A percentile compares a stretch with the other conserved stretches of the same genome.
Conservation (phyloP, 2,113 vertebrate genomes). For the Kryptolebias marmoratus region DNA sequence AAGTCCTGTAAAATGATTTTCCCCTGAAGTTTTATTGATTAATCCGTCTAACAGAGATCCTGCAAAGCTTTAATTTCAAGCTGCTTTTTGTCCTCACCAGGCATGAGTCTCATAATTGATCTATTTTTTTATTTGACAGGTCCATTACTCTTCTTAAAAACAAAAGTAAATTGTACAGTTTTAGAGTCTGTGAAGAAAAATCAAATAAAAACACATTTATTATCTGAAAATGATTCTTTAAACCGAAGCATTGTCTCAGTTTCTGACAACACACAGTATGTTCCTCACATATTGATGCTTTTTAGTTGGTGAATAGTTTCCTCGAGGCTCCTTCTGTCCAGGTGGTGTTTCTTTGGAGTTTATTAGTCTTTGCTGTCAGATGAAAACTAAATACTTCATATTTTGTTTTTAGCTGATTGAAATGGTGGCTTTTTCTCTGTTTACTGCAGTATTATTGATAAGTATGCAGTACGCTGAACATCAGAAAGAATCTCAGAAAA, state of each 20-base stretch:
- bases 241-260: background rate
- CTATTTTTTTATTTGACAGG: background rate
- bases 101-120: no score
- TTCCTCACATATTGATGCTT: conserved; percentile 11
- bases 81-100: conserved; percentile 32
- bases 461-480: background rate
- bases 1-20: conserved; percentile 27
- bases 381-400: conserved; percentile 40
- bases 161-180: background rate
- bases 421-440: background rate
- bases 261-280: conserved; percentile 1
- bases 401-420: background rate
- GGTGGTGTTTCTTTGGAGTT: conserved; percentile 24
- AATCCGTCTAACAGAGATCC: conserved; percentile 3
- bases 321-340: conserved; percentile 8
- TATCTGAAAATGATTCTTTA: background rate
- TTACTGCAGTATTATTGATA: background rate
- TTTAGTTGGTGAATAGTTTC: conserved; percentile 38
- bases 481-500: background rate
- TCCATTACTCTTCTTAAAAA: background rate
- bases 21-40: conserved; percentile 30
- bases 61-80: background rate
- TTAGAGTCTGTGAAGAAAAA: conserved; percentile 26
- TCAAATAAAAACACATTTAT: background rate
- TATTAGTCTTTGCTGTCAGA: conserved; percentile 36